Percentiles rank a stretch among this genome's conserved stretches.
These are phyloP conservation scores for Agrilus biguttatus DNA, from an alignment of 2,888 invertebrate genomes.

Conservation along the genomic window DNA sequence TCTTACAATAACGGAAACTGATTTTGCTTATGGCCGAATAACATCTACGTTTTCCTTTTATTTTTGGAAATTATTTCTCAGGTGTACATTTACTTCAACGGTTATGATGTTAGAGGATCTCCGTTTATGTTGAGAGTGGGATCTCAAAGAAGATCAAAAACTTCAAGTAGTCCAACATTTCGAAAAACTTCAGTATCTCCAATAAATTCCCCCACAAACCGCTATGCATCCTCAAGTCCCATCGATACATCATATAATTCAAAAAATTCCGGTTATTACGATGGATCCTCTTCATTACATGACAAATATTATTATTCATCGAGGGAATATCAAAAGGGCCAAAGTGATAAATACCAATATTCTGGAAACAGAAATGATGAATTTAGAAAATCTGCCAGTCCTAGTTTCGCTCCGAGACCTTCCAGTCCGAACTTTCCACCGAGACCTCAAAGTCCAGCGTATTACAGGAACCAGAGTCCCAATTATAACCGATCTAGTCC, in stretches of 20 bases:
- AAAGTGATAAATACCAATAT: too few species aligned
- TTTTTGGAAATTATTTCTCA: conserved; percentile 18
- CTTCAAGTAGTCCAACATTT: conserved; percentile 32
- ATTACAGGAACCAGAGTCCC: conserved; percentile 3
- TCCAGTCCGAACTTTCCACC: conserved; percentile 23
- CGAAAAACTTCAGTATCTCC: conserved; percentile 22
- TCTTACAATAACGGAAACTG: too few species aligned
- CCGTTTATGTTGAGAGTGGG: conserved; percentile 80
- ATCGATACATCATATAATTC: conserved; percentile 12
- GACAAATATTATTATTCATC: too few species aligned
- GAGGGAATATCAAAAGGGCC: too few species aligned
- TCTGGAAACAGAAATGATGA: neutral
- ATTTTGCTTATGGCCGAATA: too few species aligned
- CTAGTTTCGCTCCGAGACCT: conserved; percentile 15
- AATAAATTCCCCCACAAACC: conserved; percentile 11
- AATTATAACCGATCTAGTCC: conserved; percentile 6
- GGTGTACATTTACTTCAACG: conserved; percentile 89
- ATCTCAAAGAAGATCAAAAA: conserved; percentile 47
- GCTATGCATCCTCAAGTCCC: neutral
- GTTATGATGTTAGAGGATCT: conserved; percentile 69
- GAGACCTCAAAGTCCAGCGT: conserved; percentile 20
- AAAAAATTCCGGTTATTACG: conserved; percentile 15
- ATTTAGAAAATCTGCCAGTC: conserved; percentile 9
- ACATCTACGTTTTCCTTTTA: neutral
- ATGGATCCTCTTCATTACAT: neutral